phyloP scores from a whole-genome alignment of 2,113 vertebrate genomes.

The Phalacrocorax carbo region DNA sequence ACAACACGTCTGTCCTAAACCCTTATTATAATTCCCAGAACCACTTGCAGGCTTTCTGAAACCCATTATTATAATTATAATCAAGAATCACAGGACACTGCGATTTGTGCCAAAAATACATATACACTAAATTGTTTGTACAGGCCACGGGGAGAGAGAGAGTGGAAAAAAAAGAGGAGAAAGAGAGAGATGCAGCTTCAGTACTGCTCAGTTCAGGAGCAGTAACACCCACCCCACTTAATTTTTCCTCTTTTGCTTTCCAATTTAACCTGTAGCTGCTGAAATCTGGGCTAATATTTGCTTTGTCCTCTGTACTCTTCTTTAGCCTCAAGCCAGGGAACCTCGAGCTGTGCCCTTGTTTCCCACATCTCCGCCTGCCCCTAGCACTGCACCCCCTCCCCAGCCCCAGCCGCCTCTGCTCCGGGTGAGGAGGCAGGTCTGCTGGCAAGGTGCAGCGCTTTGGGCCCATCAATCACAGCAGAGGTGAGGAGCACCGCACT shows the following conservation, averaged over 20 bases:
- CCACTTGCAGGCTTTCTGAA: constrained; percentile 71
- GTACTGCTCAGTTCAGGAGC: not conserved
- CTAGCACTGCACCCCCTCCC: not conserved
- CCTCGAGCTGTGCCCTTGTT: not conserved
- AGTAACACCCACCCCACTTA: not conserved
- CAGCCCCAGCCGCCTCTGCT: not conserved
- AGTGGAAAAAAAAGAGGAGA: not conserved
- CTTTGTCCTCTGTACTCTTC: not conserved
- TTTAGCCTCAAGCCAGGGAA: not conserved
- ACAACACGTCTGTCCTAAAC: constrained; percentile 66
- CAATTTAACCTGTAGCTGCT: not conserved
- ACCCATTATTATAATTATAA: constrained; percentile 80
- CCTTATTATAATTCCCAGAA: constrained; percentile 73
- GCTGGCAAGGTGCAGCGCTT: not conserved
- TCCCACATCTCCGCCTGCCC: not conserved
- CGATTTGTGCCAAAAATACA: constrained; percentile 74
- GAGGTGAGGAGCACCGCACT: not conserved
- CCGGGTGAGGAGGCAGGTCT: not conserved
- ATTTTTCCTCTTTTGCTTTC: constrained; percentile 19
- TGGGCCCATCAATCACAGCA: not conserved
- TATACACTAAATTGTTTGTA: constrained; percentile 45
- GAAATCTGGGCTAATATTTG: not conserved
- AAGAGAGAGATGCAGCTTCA: not conserved
- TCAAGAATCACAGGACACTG: constrained; percentile 75
- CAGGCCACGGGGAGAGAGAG: not conserved